phyloP scores from a whole-genome alignment of 2,113 vertebrate species.

The Andinoacara biseriatus region DNA sequence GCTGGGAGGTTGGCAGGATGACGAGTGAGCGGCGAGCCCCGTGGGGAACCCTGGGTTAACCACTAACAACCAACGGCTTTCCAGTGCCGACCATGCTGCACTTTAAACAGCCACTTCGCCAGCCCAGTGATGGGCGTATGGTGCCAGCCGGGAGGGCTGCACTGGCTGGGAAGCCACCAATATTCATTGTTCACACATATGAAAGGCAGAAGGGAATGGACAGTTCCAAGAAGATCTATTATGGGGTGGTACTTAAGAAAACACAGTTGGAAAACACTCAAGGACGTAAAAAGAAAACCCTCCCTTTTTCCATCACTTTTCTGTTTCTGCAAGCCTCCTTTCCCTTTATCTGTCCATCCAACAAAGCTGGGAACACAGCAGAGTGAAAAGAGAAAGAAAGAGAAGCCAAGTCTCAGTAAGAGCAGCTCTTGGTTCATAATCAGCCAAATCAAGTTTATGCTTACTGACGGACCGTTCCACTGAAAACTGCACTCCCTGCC shows the following conservation, averaged over 20 bases:
- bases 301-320: slow-evolving; percentile 55
- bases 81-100: slow-evolving; percentile 58
- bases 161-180: slow-evolving; percentile 56
- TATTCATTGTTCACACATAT: slow-evolving; percentile 71
- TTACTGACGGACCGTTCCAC: slow-evolving; percentile 61
- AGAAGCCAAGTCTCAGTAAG: slow-evolving; percentile 49
- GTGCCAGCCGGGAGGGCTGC: slow-evolving; percentile 62
- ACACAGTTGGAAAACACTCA: slow-evolving; percentile 39
- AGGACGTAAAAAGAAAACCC: not conserved
- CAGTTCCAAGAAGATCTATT: slow-evolving; percentile 69
- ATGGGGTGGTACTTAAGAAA: slow-evolving; percentile 43
- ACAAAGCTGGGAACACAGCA: slow-evolving; percentile 37
- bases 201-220: slow-evolving; percentile 36
- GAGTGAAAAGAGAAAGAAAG: slow-evolving; percentile 33
- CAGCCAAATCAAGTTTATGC: slow-evolving; percentile 63
- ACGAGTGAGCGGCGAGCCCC: slow-evolving; percentile 49
- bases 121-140: slow-evolving; percentile 59
- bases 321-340: slow-evolving; percentile 41
- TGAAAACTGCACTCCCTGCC: slow-evolving; percentile 49
- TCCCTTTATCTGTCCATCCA: slow-evolving; percentile 43
- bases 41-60: slow-evolving; percentile 71
- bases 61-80: slow-evolving; percentile 70
- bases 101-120: slow-evolving; percentile 61
- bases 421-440: slow-evolving; percentile 50
- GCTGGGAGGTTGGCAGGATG: slow-evolving; percentile 59